Conservation (phyloP, 2,888 invertebrate species). For the Dione vanillae region DNA sequence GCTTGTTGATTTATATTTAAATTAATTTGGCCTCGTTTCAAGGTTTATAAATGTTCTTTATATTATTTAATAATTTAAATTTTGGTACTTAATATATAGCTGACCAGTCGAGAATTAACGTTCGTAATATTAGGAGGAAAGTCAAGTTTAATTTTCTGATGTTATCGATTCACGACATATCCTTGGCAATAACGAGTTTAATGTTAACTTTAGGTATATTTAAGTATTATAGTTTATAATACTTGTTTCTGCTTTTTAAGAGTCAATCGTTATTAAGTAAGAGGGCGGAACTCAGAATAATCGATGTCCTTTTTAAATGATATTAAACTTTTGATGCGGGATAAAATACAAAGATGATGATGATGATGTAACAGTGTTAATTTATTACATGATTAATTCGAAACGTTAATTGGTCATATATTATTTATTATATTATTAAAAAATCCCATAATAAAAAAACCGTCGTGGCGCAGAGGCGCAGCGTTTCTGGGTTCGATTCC, state of each 20-base stretch:
- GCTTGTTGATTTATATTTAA: conserved; percentile 2
- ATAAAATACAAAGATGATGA: background rate
- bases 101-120: background rate
- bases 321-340: background rate
- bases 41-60: background rate
- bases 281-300: background rate
- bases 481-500: too few relatives aligned
- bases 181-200: background rate
- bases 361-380: background rate
- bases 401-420: too few relatives aligned
- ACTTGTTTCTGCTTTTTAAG: background rate
- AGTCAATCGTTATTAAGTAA: background rate
- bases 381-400: too few relatives aligned
- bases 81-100: background rate
- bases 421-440: too few relatives aligned
- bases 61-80: conserved; percentile 3
- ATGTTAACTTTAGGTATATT: background rate
- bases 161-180: background rate
- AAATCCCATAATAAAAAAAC: too few relatives aligned
- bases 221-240: background rate
- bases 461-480: too few relatives aligned
- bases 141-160: background rate
- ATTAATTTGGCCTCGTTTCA: conserved; percentile 9
- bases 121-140: background rate
- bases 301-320: too few relatives aligned